Base-by-base conservation (phyloP, 2,113 vertebrate species). In the Nycticebus coucang region DNA sequence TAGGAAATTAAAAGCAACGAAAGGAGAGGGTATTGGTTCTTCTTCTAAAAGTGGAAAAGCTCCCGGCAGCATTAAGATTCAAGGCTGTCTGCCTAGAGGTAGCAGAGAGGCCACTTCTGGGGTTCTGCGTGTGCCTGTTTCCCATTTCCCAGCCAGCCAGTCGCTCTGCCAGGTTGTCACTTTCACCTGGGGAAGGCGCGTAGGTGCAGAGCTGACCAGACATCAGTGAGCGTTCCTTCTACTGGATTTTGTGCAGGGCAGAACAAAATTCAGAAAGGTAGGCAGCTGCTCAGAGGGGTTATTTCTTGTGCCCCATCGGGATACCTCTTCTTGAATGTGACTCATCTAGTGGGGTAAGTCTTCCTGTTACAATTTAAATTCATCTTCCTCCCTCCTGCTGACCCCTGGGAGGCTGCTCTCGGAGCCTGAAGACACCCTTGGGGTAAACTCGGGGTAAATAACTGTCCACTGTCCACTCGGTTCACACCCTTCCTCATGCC, bases 361-460 rank as follows among this genome's bases (percentile, higher is more conserved):
- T 69, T 45, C n/a, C 86, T 57, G n/a, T 79, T 37, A 62, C 7
- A 35, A 21, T 28, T 37, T 79, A 0, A 24, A 33, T 59, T 35
- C 64, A 57, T 59, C 62, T 78, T 28, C 53, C 14, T 41, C 55
- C 41, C 28, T 64, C 45, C 71, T 66, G 2, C 78, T 53, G 64
- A 19, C 35, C 30, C 14, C 8, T 21, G 80, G 78, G 71, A 64
- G 22, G n/a, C 22, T 74, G 9, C 22, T 66, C 30, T 11, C 3
- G 9, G 81, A 21, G 55, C 26, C 55, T n/a, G 78, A 71, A 30
- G 18, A 22, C 35, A 19, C 77, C 4, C 14, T 13, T 3, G 14
- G 50, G 22, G 45, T 11, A 33, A 57, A 79, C 41, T n/a, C 11
- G 10, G 5, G 21, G 8, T 3, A 0, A 18, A 9, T 3, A 2